Percentiles rank a stretch among this genome's conserved stretches.
Evolutionary conservation across 1,140 invertebrate genomes (phyloP).

Genomic region (Drosophila trapezifrons): DNA sequence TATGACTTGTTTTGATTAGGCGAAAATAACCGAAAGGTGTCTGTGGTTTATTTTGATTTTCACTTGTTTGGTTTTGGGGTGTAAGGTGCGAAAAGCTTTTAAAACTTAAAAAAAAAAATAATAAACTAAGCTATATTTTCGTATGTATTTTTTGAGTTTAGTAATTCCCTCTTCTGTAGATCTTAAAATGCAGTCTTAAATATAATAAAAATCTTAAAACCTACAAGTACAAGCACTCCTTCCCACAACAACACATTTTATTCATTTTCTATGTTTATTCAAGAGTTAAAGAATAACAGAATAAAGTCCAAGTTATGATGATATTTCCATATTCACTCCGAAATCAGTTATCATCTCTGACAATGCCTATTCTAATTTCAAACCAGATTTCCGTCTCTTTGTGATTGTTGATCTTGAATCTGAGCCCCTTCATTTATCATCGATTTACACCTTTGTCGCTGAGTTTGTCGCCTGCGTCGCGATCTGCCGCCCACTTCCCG

Average conservation of each 20-base stretch:
- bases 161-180: neutral
- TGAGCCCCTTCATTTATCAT: slow-evolving; percentile 29
- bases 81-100: neutral
- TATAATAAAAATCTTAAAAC: no score
- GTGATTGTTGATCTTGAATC: slow-evolving; percentile 17
- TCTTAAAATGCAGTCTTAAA: no score
- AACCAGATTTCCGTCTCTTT: slow-evolving; percentile 11
- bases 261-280: neutral
- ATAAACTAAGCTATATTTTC: neutral
- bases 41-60: slow-evolving; percentile 58
- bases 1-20: slow-evolving; percentile 65
- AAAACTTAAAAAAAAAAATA: no score
- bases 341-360: neutral
- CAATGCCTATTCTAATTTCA: slow-evolving; percentile 7
- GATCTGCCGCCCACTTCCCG: slow-evolving; percentile 37
- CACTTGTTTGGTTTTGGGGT: neutral
- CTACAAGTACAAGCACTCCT: no score
- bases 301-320: neutral
- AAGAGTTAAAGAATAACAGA: neutral
- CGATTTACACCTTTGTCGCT: slow-evolving; percentile 40
- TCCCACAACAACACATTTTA: neutral
- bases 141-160: neutral
- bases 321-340: neutral
- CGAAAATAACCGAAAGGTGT: slow-evolving; percentile 29
- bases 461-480: slow-evolving; percentile 3